Evolutionary conservation across 2,888 invertebrate species (phyloP), one percentile per base, ranked within the genome.

Genomic region (Scelioninae gen. 2): DNA sequence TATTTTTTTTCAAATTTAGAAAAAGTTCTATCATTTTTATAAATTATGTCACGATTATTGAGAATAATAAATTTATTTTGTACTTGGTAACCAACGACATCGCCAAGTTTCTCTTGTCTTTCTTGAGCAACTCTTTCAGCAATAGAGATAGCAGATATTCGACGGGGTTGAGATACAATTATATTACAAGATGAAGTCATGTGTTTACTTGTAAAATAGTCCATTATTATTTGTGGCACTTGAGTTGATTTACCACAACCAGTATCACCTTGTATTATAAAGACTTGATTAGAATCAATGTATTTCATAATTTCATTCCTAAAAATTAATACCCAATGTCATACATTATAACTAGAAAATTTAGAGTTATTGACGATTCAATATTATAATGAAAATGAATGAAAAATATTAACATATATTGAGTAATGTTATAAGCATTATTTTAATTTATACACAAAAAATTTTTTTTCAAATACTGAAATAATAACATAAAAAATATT

Each of bases 181-280:
- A 91, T 89, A 2, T 89, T 86, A 33, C 91, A 90, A 0, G 87
- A 84, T 1, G 88, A 2, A 16, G 65, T 53, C 89, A 50, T 81
- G 80, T 0, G 82, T 83, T 39, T 80, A 78, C 57, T 76, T 77
- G 1, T 85, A 85, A 82, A 91, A 78, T 78, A 85, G 85, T 91
- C 89, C 58, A 91, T 78, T 39, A 90, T 87, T 77, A 88, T 90
- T 39, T 91, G 91, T 0, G 93, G 93, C 5, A 90, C 90, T 55
- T 92, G 89, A 0, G 92, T 92, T 18, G 92, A 92, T 82, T 93
- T 93, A 0, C 93, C 93, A 81, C 92, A 93, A 0, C 93, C 93
- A 0, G 93, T 91, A 67, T 92, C 91, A 0, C 93, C 93, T 67
- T 90, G 90, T 43, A 93, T 87, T 1, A 93, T 87, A 0, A 90